Evolutionary conservation across 2,797 vertebrate genomes (phyloP).

Genomic region (Setipinna tenuifilis): DNA sequence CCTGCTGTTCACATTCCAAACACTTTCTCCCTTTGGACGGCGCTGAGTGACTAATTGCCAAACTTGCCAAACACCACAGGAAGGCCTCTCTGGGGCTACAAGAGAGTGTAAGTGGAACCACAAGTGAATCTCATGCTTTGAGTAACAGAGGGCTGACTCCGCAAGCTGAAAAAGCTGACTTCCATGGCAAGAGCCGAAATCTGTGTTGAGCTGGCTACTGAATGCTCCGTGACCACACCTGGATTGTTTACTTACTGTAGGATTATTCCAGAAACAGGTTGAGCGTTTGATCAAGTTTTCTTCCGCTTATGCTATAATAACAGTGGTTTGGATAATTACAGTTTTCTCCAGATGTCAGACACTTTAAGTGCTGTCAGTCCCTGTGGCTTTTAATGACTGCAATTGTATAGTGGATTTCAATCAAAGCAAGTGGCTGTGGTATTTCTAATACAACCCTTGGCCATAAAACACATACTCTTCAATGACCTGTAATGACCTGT

Average conservation of each 20-base stretch:
- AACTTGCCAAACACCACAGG: neutral
- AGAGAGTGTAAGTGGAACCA: neutral
- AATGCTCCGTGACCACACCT: neutral
- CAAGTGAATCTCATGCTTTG: neutral
- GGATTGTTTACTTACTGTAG: neutral
- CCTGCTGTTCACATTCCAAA: constrained; percentile 71
- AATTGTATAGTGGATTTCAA: neutral
- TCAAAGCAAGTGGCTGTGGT: constrained; percentile 7
- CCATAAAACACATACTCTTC: neutral
- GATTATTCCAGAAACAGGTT: neutral
- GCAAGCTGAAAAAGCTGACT: neutral
- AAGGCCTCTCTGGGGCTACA: neutral
- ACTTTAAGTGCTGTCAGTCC: constrained; percentile 1
- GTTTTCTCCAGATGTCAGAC: neutral
- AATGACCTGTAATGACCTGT: constrained; percentile 2
- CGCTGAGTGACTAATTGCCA: constrained; percentile 17
- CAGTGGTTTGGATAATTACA: constrained; percentile 13
- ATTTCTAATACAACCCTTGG: constrained; percentile 1
- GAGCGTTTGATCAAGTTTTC: neutral
- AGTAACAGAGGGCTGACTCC: neutral
- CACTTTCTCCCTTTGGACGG: neutral
- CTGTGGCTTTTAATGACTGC: neutral
- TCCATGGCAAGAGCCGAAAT: neutral
- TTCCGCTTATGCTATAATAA: neutral
- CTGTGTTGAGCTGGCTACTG: neutral